These are phyloP conservation scores for Acanthurus leucopareius DNA, from an alignment of 2,797 vertebrate genomes.

Conservation along the genomic window DNA sequence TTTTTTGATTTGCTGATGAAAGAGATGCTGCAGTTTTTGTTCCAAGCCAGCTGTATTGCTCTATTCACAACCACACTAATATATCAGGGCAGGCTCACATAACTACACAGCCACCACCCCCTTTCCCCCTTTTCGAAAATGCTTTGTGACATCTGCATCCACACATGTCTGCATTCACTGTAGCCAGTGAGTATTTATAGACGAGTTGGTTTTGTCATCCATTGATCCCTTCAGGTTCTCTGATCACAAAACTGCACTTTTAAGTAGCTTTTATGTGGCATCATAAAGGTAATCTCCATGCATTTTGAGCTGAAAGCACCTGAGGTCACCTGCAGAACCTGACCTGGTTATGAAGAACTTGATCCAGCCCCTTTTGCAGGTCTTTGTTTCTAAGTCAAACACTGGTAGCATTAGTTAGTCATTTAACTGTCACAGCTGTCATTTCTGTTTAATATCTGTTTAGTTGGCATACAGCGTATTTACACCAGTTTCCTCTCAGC, in stretches of 20 bases:
- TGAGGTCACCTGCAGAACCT: slow-evolving; percentile 60
- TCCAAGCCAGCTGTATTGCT: slow-evolving; percentile 88
- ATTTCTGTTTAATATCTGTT: slow-evolving; percentile 42
- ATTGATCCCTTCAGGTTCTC: slow-evolving; percentile 68
- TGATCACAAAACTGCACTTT: slow-evolving; percentile 73
- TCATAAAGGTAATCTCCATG: slow-evolving; percentile 48
- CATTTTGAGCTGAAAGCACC: slow-evolving; percentile 55
- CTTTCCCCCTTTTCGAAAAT: slow-evolving; percentile 75
- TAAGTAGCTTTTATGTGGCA: slow-evolving; percentile 43
- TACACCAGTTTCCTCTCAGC: slow-evolving; percentile 61
- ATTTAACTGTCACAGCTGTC: slow-evolving; percentile 53
- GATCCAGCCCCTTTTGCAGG: neutral
- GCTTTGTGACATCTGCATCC: slow-evolving; percentile 89
- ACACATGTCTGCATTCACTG: slow-evolving; percentile 83
- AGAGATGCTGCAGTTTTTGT: slow-evolving; percentile 86
- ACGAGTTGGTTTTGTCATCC: slow-evolving; percentile 70
- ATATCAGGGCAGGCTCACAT: slow-evolving; percentile 80
- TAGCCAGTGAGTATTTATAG: slow-evolving; percentile 80
- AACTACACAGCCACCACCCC: slow-evolving; percentile 74
- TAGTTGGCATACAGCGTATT: slow-evolving; percentile 56
- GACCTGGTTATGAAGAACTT: slow-evolving; percentile 24
- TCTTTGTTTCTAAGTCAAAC: slow-evolving; percentile 18
- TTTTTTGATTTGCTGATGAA: slow-evolving; percentile 85
- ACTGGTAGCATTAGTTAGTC: slow-evolving; percentile 19
- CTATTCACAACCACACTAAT: slow-evolving; percentile 83